These are phyloP conservation scores for Eunapius fragilis DNA, from an alignment of 37 sponge, comb jelly and placozoan genomes.

Conservation along the genomic window DNA sequence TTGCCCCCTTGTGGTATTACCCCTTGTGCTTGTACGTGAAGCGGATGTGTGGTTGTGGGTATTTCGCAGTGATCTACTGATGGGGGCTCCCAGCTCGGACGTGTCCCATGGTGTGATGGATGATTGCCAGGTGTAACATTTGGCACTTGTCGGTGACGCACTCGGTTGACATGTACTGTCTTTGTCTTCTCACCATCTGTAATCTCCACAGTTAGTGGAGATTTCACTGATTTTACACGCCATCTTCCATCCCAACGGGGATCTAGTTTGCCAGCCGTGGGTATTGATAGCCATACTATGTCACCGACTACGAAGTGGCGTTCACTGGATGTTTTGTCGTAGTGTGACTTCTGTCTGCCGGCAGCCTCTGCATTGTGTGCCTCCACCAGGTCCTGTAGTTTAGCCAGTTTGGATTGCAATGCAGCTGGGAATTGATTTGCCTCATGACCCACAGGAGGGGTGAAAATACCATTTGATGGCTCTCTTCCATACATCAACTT, in stretches of 20 bases:
- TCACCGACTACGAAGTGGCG: constrained; percentile 42
- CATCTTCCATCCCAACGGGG: constrained; percentile 71
- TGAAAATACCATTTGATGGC: background rate
- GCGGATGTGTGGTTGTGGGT: background rate
- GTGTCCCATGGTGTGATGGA: background rate
- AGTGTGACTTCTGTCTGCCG: constrained; percentile 21
- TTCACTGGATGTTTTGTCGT: constrained; percentile 13
- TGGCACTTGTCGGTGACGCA: constrained; percentile 3
- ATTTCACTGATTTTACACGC: constrained; percentile 22
- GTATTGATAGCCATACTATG: constrained; percentile 62
- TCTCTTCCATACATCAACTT: constrained; percentile 57
- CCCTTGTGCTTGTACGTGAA: background rate
- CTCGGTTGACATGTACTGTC: constrained; percentile 32
- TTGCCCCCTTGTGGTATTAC: background rate
- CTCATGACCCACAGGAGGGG: constrained; percentile 11
- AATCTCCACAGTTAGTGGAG: constrained; percentile 23
- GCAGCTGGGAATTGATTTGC: constrained; percentile 6
- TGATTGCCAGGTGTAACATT: background rate
- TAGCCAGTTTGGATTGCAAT: constrained; percentile 20
- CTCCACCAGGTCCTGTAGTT: constrained; percentile 55
- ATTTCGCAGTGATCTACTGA: background rate
- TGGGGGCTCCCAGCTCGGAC: background rate
- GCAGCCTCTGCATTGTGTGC: constrained; percentile 11
- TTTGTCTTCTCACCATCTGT: constrained; percentile 30
- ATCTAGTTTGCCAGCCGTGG: constrained; percentile 66